Percentiles rank a stretch among this genome's conserved stretches.
These are phyloP conservation scores for Barypeithes pellucidus DNA, from an alignment of 2,888 invertebrate genomes.

Conservation along the genomic window DNA sequence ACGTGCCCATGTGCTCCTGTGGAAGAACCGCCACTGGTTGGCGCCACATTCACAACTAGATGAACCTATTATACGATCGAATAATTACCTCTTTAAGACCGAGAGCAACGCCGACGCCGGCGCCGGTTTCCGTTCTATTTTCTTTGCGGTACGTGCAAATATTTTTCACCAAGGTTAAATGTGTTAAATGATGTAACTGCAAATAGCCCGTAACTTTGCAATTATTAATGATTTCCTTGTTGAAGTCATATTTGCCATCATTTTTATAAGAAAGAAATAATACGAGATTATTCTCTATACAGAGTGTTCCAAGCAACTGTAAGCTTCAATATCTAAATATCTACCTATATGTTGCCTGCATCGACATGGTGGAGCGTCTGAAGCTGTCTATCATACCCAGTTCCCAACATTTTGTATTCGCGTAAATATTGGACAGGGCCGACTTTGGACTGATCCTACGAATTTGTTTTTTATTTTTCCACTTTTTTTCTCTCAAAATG, in stretches of 20 bases:
- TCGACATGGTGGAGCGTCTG: too few relatives aligned
- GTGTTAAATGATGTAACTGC: conserved; percentile 46
- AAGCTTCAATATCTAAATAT: too few relatives aligned
- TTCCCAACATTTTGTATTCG: too few relatives aligned
- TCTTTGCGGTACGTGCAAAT: conserved; percentile 41
- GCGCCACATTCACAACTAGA: conserved; percentile 34
- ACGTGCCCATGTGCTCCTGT: too few relatives aligned
- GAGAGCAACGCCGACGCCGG: conserved; percentile 24
- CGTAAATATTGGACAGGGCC: too few relatives aligned
- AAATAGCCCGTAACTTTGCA: conserved; percentile 39
- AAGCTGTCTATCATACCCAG: too few relatives aligned
- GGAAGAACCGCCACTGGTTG: too few relatives aligned
- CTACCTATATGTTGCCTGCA: too few relatives aligned
- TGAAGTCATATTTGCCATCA: conserved; percentile 22
- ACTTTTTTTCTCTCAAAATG: too few relatives aligned
- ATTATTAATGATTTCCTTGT: conserved; percentile 41
- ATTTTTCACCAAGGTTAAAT: conserved; percentile 44
- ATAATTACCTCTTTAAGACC: conserved; percentile 32
- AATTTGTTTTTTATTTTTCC: too few relatives aligned
- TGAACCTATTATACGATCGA: conserved; percentile 8
- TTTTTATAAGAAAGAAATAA: conserved; percentile 14
- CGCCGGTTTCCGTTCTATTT: conserved; percentile 44
- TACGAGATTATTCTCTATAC: background rate
- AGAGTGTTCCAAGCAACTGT: background rate
- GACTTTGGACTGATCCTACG: too few relatives aligned